These are phyloP conservation scores for Prionailurus bengalensis DNA, from an alignment of 2,113 vertebrate species.

Conservation along the genomic window DNA sequence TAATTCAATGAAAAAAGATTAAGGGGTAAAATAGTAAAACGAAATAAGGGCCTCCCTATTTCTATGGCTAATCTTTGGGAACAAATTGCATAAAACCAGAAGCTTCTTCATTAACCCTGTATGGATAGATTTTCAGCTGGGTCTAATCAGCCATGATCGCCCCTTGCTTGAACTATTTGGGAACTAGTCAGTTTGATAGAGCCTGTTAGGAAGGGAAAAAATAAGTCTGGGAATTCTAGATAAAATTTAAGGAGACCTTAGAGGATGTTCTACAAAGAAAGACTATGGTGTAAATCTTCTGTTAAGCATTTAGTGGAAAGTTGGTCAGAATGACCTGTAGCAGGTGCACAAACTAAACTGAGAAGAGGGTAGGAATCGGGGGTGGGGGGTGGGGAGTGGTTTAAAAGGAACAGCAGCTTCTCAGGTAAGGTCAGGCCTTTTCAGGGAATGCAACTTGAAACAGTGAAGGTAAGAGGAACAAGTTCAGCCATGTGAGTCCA, in stretches of 20 bases:
- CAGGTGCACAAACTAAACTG: not conserved
- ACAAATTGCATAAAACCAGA: not conserved
- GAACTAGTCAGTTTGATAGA: not conserved
- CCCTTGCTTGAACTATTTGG: not conserved
- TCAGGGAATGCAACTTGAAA: not conserved
- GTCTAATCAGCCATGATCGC: conserved; percentile 37
- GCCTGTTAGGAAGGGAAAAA: not conserved
- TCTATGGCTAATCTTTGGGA: not conserved
- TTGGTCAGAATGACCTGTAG: not conserved
- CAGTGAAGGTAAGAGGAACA: not conserved
- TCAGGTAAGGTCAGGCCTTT: not conserved
- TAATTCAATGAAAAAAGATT: not conserved
- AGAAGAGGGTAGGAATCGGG: not conserved
- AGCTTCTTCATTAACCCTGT: not conserved
- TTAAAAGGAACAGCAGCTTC: not conserved
- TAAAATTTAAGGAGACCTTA: conserved; percentile 44
- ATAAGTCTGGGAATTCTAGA: conserved; percentile 12
- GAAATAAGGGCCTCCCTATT: not conserved
- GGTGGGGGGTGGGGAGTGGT: not conserved
- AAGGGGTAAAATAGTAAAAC: conserved; percentile 33
- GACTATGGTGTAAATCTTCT: not conserved
- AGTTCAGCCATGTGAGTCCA: not conserved
- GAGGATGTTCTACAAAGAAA: conserved; percentile 5
- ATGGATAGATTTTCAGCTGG: conserved; percentile 16
- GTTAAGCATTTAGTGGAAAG: conserved; percentile 21